Base-by-base conservation (phyloP, 2,888 invertebrate genomes). In the Fissipunctia ypsillon region DNA sequence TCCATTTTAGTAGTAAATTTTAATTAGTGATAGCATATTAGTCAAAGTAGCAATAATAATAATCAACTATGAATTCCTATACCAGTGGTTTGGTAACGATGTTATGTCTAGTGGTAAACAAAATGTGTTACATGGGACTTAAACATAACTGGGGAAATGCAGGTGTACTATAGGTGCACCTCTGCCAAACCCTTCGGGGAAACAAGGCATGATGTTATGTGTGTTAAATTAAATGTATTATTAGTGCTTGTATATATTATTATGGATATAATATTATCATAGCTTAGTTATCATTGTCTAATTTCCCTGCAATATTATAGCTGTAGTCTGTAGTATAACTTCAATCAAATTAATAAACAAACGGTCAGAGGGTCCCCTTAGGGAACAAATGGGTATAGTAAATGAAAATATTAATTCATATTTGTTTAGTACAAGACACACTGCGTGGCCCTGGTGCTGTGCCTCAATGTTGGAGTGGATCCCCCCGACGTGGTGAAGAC, bases 401-500 rank as follows among this genome's bases (percentile, higher is more conserved):
- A 54, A 54, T 28, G 1, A 6, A 64, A n/a, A 25, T 41, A 35
- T 45, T 31, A 25, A 14, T 41, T 59, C 61, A 14, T 57, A 16
- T 74, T 22, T 68, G 19, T 65, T 57, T 94, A 99, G 98, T 99
- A 99, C 98, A 99, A 99, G 96, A 99, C 99, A 1, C 99, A 99
- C 76, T 99, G 99, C 94, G 99, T 99, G 74, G 99, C 99, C 0
- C 96, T 99, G 80, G 99, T 99, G 43, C 96, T 99, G 60, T 99
- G 99, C 94, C 97, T 99, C 56, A 99, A 99, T 95, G 98, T 99
- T 72, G 99, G 99, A n/a, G 99, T 99, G 31, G 99, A 99, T 94
- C 99, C 99, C 3, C 99, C 99, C 0, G 99, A 99, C 93, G 97
- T 99, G 71, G 98, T 99, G 50, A 99, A 99, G 95, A 99, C 99